Base-by-base conservation (phyloP, 53 echinoderm and acorn worm genomes). In the Stichopus horrens region DNA sequence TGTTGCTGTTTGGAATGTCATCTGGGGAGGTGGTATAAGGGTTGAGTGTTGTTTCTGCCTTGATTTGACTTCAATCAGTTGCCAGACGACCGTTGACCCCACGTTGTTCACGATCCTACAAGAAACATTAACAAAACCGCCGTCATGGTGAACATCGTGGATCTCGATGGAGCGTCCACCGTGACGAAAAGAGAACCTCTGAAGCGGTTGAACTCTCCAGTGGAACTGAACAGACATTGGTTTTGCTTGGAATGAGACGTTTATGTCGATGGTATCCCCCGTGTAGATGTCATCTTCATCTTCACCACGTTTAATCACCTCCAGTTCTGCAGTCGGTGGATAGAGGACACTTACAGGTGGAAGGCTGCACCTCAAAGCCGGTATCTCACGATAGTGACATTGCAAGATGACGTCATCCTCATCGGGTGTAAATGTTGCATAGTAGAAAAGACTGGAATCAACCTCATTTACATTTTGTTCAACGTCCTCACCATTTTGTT, bases 61-160 rank as follows among this genome's bases (percentile, higher is more conserved):
- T 7, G 71, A 71, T 16, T 71, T 71, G 16, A 71, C 71, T 71
- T 71, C 4, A 16, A 71, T 71, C 71, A 71, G 18, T 71, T 85
- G n/a, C 85, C 85, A 85, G 10, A 53, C 52, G 4, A 59, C 88
- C 2, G 89, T 53, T 0, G 21, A 11, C 16, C 92, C 92, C 77
- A 88, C 85, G 21, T 77, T 86, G 76, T 92, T 92, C 18, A 21
- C 71, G 19, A 89, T 88, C n/a, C 76, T 23, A 55, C 92, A 92
- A 20, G 89, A 88, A 65, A 92, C 76, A 78, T 92, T 92, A 66
- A 88, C 67, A 21, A 77, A 23, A 8, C 89, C 92, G 5, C 76
- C 58, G 63, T 78, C 71, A 37, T 88, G 83, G 8, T 21, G n/a
- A 7, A 92, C 86, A 23, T 78, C 77, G 20, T 84, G 88, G 23